Percentiles rank a stretch among this genome's conserved stretches.
Conservation (phyloP, 2,888 invertebrate species). For the Homarus gammarus region DNA sequence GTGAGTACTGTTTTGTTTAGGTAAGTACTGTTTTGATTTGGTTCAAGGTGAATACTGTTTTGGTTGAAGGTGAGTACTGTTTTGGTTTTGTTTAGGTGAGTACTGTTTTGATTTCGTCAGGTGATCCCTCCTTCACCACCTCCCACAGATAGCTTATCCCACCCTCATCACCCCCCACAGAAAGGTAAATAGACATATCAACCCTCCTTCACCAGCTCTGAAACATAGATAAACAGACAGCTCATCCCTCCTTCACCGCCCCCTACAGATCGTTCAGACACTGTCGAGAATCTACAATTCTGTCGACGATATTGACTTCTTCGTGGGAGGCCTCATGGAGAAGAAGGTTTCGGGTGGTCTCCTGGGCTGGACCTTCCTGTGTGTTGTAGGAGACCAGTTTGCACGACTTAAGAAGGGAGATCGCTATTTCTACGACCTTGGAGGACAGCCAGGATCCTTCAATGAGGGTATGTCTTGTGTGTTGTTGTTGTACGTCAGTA, state of each 20-base stretch:
- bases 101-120: too few species aligned
- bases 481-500: background rate
- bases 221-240: background rate
- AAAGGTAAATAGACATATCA: too few species aligned
- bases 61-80: too few species aligned
- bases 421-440: constrained; percentile 76
- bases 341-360: constrained; percentile 76
- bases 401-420: constrained; percentile 84
- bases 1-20: too few species aligned
- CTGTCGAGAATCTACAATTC: constrained; percentile 77
- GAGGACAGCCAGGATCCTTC: constrained; percentile 71
- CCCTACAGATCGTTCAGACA: constrained; percentile 38
- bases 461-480: constrained; percentile 33
- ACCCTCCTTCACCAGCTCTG: background rate
- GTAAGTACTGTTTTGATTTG: too few species aligned
- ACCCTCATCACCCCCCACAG: background rate
- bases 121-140: too few species aligned
- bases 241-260: too few species aligned
- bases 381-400: constrained; percentile 86
- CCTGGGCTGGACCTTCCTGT: constrained; percentile 77
- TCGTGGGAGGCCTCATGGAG: constrained; percentile 80
- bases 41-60: too few species aligned
- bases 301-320: constrained; percentile 81
- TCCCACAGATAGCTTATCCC: background rate
- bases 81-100: too few species aligned